Conservation (phyloP, 2,797 vertebrate genomes). For the Silurus lanzhouensis region DNA sequence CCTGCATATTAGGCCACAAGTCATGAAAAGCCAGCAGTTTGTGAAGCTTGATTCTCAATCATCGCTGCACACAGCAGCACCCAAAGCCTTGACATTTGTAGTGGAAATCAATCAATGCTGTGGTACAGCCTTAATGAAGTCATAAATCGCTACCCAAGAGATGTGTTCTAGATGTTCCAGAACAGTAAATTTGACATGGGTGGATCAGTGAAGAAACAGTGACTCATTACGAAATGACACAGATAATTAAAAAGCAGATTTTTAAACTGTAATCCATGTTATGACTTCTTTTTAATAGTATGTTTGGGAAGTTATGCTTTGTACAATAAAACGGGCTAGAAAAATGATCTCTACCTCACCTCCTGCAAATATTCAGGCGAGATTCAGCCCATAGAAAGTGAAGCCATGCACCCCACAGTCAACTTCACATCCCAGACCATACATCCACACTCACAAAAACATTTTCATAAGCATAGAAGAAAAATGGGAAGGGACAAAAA, state of each 20-base stretch:
- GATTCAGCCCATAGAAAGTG: constrained; percentile 58
- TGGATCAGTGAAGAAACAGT: constrained; percentile 19
- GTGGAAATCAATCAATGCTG: constrained; percentile 31
- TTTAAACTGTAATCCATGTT: background rate
- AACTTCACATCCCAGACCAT: constrained; percentile 36
- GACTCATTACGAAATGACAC: constrained; percentile 31
- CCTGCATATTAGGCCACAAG: constrained; percentile 27
- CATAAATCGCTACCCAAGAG: constrained; percentile 38
- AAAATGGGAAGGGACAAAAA: constrained; percentile 13
- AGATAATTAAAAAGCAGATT: constrained; percentile 25
- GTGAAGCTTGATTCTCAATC: constrained; percentile 35
- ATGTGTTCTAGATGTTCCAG: constrained; percentile 42
- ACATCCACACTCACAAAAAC: constrained; percentile 36
- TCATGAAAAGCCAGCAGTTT: constrained; percentile 14
- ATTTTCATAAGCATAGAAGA: constrained; percentile 43
- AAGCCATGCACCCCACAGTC: constrained; percentile 68
- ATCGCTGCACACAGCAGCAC: constrained; percentile 27
- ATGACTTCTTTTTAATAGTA: background rate
- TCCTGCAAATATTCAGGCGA: constrained; percentile 63
- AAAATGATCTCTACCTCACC: constrained; percentile 65
- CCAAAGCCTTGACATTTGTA: constrained; percentile 41
- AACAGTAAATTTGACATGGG: constrained; percentile 34
- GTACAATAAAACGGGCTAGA: background rate
- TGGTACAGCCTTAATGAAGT: constrained; percentile 43
- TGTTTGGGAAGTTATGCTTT: background rate